Evolutionary conservation across 2,888 invertebrate species (phyloP).

Genomic region (Heliconius ismenius): DNA sequence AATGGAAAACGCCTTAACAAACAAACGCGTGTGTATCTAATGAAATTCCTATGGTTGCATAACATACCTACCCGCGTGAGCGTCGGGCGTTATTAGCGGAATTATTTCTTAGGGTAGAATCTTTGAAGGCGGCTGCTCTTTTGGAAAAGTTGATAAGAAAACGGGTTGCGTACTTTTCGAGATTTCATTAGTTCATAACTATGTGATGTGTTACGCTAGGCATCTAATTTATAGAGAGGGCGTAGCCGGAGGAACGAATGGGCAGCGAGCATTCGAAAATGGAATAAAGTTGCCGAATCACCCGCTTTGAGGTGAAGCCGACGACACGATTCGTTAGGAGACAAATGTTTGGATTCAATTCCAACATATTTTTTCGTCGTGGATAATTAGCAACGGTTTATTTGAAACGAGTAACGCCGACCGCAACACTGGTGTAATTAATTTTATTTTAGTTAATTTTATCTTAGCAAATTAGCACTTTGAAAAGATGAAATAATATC

Average conservation of each 20-base stretch:
- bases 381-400: conserved; percentile 75
- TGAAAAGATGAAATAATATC: neutral
- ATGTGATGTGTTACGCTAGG: conserved; percentile 76
- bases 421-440: conserved; percentile 68
- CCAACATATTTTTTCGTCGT: conserved; percentile 62
- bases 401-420: conserved; percentile 65
- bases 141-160: conserved; percentile 82
- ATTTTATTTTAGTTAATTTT: conserved; percentile 64
- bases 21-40: conserved; percentile 82
- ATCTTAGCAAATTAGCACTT: conserved; percentile 48
- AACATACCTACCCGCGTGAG: conserved; percentile 79
- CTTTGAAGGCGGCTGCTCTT: conserved; percentile 81
- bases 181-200: conserved; percentile 81
- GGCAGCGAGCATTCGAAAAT: conserved; percentile 78
- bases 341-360: conserved; percentile 82
- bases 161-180: conserved; percentile 81
- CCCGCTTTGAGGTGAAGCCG: conserved; percentile 75
- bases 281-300: conserved; percentile 78
- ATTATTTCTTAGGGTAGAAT: conserved; percentile 79
- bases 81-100: conserved; percentile 78
- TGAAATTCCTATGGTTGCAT: conserved; percentile 83
- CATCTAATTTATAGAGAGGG: conserved; percentile 81
- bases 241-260: conserved; percentile 80
- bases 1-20: conserved; percentile 83
- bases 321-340: conserved; percentile 81